Evolutionary conservation across 2,888 invertebrate species (phyloP).

Genomic region (Netelia inedita): DNA sequence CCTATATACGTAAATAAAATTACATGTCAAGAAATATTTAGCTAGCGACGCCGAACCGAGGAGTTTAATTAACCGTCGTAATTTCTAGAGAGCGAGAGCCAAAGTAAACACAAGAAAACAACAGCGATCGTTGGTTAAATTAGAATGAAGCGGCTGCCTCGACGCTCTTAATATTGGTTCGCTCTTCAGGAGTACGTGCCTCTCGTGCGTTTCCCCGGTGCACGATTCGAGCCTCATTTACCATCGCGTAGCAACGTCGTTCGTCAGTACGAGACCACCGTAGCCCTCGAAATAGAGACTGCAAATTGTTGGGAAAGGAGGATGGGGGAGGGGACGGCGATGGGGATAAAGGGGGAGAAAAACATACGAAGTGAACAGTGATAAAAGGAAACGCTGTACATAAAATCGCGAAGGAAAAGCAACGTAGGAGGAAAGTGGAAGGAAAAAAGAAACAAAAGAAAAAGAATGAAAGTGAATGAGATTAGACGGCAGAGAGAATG

Average conservation of each 20-base stretch:
- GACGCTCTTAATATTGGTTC: conserved; percentile 21
- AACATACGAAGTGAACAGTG: background rate
- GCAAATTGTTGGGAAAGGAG: conserved; percentile 36
- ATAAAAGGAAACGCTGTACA: background rate
- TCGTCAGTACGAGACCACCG: conserved; percentile 35
- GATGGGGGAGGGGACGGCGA: background rate
- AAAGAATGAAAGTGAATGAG: conserved; percentile 38
- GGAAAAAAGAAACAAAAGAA: conserved; percentile 36
- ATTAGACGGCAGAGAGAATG: conserved; percentile 51
- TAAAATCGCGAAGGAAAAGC: conserved; percentile 14
- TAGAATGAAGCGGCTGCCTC: conserved; percentile 53
- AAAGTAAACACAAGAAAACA: conserved; percentile 48
- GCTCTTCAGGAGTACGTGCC: conserved; percentile 12
- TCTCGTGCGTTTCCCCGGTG: background rate
- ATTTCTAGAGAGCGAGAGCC: conserved; percentile 58
- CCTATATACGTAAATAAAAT: too few relatives aligned
- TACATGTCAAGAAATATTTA: conserved; percentile 69
- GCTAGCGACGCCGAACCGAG: conserved; percentile 49
- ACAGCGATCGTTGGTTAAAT: conserved; percentile 59
- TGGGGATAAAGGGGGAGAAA: conserved; percentile 10
- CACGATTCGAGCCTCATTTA: conserved; percentile 20
- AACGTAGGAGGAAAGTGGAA: conserved; percentile 7
- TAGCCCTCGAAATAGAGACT: conserved; percentile 36
- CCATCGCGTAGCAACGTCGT: conserved; percentile 16
- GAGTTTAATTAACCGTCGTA: conserved; percentile 71